Conservation (phyloP, 2,888 invertebrate species). For the Dinocampus coccinellae region DNA sequence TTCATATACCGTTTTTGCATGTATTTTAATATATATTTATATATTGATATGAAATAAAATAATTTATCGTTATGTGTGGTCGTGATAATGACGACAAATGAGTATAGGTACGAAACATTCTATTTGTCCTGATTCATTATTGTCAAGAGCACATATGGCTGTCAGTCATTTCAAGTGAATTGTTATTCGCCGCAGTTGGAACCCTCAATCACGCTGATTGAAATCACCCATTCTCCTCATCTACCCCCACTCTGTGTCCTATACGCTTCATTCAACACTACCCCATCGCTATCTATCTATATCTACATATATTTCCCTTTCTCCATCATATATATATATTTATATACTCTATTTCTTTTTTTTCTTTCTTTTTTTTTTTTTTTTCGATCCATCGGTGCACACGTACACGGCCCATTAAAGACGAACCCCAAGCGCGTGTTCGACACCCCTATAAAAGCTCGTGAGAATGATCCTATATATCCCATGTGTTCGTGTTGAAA, state of each 20-base stretch:
- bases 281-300: background rate
- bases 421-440: slow-evolving; percentile 14
- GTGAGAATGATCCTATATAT: background rate
- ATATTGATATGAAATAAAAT: background rate
- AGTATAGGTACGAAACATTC: slow-evolving; percentile 21
- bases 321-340: background rate
- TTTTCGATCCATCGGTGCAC: slow-evolving; percentile 19
- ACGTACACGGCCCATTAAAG: slow-evolving; percentile 28
- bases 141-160: slow-evolving; percentile 29
- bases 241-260: background rate
- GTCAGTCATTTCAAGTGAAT: slow-evolving; percentile 45
- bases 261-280: background rate
- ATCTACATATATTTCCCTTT: background rate
- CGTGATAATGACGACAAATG: slow-evolving; percentile 16
- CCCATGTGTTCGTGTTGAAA: background rate
- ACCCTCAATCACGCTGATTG: slow-evolving; percentile 58
- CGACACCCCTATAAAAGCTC: slow-evolving; percentile 1
- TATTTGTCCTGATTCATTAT: slow-evolving; percentile 36
- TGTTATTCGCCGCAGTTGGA: slow-evolving; percentile 47
- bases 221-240: slow-evolving; percentile 40
- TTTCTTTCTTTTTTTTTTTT: background rate
- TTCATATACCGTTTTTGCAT: no score
- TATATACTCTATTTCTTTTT: background rate
- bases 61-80: background rate
- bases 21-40: background rate